Conservation (phyloP, 2,888 invertebrate species). For the Aricia artaxerxes region DNA sequence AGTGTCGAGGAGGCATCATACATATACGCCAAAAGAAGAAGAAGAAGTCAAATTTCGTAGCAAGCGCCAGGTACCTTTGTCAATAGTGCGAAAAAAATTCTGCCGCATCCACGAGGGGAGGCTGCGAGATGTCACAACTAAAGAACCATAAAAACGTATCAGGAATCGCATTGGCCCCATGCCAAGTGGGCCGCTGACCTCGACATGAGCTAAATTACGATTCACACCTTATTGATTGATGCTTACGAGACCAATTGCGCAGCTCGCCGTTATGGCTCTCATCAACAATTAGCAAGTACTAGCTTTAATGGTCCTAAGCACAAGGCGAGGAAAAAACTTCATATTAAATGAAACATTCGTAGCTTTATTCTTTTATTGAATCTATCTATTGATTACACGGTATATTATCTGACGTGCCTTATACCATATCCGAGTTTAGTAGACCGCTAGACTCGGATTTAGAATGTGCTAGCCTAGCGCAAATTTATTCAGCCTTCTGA, state of each 20-base stretch:
- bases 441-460: too few relatives aligned
- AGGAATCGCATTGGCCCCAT: background rate
- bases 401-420: background rate
- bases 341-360: too few relatives aligned
- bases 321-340: background rate
- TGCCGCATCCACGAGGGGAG: background rate
- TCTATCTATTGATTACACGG: background rate
- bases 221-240: slow-evolving; percentile 30
- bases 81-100: background rate
- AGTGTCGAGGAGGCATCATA: too few relatives aligned
- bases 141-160: background rate
- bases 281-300: background rate
- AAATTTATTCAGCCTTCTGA: too few relatives aligned
- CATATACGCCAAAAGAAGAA: too few relatives aligned
- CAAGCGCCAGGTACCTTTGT: too few relatives aligned
- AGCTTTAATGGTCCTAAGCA: background rate
- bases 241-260: slow-evolving; percentile 24
- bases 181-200: slow-evolving; percentile 23
- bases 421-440: too few relatives aligned
- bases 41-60: too few relatives aligned
- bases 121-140: background rate
- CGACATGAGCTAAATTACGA: slow-evolving; percentile 24
- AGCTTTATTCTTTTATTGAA: too few relatives aligned
- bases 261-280: background rate
- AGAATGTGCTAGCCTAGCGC: background rate